These are phyloP conservation scores for Trinorchestia longiramus DNA, from an alignment of 1,140 invertebrate species.

Conservation along the genomic window DNA sequence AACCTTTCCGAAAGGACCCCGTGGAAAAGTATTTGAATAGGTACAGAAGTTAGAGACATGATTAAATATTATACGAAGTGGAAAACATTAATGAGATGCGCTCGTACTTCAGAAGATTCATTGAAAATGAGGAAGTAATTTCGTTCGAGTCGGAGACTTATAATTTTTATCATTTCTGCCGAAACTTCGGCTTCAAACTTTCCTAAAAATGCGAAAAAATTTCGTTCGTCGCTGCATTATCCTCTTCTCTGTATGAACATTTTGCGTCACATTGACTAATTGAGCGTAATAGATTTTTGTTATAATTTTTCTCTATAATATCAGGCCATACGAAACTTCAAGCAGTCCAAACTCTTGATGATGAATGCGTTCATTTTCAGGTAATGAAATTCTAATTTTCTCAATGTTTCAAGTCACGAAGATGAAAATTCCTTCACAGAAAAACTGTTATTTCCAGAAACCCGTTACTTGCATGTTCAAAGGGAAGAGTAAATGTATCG, in stretches of 20 bases:
- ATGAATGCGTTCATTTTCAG: too few relatives aligned
- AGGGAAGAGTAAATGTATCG: too few relatives aligned
- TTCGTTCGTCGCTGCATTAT: neutral
- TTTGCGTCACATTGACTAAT: neutral
- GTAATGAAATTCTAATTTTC: too few relatives aligned
- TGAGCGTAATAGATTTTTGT: too few relatives aligned
- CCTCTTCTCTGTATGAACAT: neutral
- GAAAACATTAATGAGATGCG: slow-evolving; percentile 18
- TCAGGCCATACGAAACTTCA: too few relatives aligned
- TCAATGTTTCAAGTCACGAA: too few relatives aligned
- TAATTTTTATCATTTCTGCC: neutral
- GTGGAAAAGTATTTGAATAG: slow-evolving; percentile 37
- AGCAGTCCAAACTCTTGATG: too few relatives aligned
- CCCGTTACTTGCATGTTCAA: too few relatives aligned
- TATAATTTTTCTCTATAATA: too few relatives aligned
- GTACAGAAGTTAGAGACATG: slow-evolving; percentile 41
- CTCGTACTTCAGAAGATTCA: neutral
- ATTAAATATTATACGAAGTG: slow-evolving; percentile 35
- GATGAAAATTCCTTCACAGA: too few relatives aligned
- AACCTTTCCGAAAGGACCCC: neutral
- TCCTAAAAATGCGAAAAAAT: neutral
- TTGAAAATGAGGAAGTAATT: slow-evolving; percentile 16
- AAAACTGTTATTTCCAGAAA: too few relatives aligned
- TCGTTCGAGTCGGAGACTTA: neutral
- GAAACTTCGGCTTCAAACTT: neutral